Evolutionary conservation across 2,797 vertebrate genomes (phyloP).

Genomic region (Pygocentrus nattereri): DNA sequence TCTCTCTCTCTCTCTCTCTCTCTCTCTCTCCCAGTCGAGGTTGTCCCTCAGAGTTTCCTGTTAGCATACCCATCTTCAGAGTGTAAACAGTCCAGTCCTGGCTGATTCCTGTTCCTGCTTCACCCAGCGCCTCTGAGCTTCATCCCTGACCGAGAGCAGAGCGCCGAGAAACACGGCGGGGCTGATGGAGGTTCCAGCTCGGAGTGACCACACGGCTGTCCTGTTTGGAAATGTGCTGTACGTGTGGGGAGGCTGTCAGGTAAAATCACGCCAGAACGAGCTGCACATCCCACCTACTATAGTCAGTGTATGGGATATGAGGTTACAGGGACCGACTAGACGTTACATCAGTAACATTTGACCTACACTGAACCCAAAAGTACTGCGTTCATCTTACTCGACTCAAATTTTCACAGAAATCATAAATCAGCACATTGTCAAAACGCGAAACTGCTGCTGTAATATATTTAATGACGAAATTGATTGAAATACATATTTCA

Average conservation of each 20-base stretch:
- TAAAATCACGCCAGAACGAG: slow-evolving; percentile 71
- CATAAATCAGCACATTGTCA: no score
- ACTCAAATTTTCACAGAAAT: no score
- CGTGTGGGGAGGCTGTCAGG: slow-evolving; percentile 94
- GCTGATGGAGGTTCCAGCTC: slow-evolving; percentile 75
- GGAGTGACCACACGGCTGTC: slow-evolving; percentile 90
- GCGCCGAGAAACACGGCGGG: slow-evolving; percentile 60
- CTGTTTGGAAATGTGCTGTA: slow-evolving; percentile 83
- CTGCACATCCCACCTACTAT: neutral
- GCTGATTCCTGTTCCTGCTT: slow-evolving; percentile 54
- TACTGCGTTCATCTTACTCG: neutral
- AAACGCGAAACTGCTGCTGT: no score
- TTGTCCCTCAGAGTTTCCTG: slow-evolving; percentile 40
- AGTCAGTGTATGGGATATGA: neutral
- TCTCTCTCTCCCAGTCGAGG: neutral
- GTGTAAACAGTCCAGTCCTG: slow-evolving; percentile 26
- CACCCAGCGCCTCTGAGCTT: neutral
- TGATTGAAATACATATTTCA: no score
- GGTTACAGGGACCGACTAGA: neutral
- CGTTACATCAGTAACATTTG: neutral
- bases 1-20: slow-evolving; percentile 2
- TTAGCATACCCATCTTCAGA: slow-evolving; percentile 30
- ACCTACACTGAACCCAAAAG: neutral
- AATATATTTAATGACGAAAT: no score
- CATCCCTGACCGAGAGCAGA: neutral